Evolutionary conservation across 2,888 invertebrate species (phyloP).

Genomic region (Megamerina dolium): DNA sequence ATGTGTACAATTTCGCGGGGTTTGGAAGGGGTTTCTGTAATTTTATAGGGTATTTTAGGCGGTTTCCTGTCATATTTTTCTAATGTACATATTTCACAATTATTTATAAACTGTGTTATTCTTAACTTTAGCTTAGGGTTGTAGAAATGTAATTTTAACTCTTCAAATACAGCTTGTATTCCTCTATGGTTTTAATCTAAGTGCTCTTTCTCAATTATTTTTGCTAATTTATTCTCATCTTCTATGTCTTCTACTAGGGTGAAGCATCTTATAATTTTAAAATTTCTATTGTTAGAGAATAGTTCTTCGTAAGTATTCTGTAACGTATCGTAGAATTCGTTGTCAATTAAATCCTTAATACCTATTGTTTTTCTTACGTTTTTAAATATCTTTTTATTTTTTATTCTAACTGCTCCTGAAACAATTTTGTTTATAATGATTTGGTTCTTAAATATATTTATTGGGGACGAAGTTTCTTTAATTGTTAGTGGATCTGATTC

Average conservation of each 20-base stretch:
- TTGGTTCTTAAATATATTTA: not conserved
- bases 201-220: slow-evolving; percentile 8
- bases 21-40: slow-evolving; percentile 23
- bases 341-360: no score
- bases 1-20: slow-evolving; percentile 22
- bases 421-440: not conserved
- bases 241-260: slow-evolving; percentile 1
- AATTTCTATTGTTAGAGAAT: no score
- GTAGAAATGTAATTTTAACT: slow-evolving; percentile 12
- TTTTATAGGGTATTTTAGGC: slow-evolving; percentile 20
- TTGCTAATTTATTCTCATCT: no score
- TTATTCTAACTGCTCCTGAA: not conserved
- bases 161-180: slow-evolving; percentile 7
- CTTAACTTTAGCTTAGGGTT: slow-evolving; percentile 15
- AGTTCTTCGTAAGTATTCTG: no score
- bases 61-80: slow-evolving; percentile 20
- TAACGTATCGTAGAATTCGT: no score
- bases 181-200: slow-evolving; percentile 7
- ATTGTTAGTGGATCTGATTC: slow-evolving; percentile 5
- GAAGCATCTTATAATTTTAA: slow-evolving; percentile 6
- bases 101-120: slow-evolving; percentile 23
- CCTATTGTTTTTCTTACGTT: not conserved
- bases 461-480: slow-evolving; percentile 2
- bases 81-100: slow-evolving; percentile 17
- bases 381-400: not conserved